Percentiles rank a stretch among this genome's conserved stretches.
phyloP scores from a whole-genome alignment of 2,888 invertebrate genomes.

The Apodemia duryi region DNA sequence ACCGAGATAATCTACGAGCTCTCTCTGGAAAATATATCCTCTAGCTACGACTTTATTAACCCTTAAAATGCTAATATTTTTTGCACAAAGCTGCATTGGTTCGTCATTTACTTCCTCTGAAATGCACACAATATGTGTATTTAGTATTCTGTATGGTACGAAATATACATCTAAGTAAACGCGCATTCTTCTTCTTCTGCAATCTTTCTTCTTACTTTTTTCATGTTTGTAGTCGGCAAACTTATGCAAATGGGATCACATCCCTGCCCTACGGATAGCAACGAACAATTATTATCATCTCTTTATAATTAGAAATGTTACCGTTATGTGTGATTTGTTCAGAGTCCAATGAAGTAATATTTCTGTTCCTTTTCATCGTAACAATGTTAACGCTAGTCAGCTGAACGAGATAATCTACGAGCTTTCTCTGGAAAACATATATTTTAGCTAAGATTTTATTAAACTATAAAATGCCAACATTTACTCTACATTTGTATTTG shows the following conservation, averaged over 20 bases:
- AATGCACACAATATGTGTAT: background rate
- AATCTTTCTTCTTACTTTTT: no score
- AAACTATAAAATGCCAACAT: background rate
- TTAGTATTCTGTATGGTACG: no score
- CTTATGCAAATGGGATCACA: no score
- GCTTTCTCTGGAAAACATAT: background rate
- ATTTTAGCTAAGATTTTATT: background rate
- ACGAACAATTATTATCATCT: no score
- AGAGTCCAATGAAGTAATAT: background rate
- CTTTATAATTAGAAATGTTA: background rate
- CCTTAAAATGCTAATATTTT: background rate
- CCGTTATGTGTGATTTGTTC: background rate
- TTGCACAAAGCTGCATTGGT: background rate
- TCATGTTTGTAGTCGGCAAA: no score
- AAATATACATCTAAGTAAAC: no score
- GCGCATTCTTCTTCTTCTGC: no score
- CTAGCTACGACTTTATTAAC: background rate
- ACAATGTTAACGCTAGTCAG: background rate
- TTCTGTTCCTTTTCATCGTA: constrained; percentile 4
- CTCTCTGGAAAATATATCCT: background rate
- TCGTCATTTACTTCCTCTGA: background rate
- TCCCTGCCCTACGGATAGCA: no score
- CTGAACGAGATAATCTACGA: constrained; percentile 4
- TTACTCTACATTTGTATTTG: background rate
- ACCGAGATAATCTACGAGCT: constrained; percentile 2